phyloP scores from a whole-genome alignment of 2,113 vertebrate genomes.

The Notiomystis cincta region DNA sequence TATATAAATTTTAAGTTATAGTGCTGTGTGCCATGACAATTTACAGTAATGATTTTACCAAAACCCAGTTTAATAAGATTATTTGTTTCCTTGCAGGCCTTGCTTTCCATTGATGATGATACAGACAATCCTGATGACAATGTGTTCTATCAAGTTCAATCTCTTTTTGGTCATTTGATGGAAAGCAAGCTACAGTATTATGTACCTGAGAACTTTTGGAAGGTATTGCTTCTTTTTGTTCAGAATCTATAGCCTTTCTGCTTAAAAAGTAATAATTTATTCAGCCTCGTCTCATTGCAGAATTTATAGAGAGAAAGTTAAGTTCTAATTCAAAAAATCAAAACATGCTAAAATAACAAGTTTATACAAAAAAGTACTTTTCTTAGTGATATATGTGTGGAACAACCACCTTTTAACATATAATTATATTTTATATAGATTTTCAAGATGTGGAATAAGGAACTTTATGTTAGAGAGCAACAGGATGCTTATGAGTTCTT shows the following conservation, averaged over 20 bases:
- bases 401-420: not conserved
- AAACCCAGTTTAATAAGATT: not conserved
- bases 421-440: constrained; percentile 74
- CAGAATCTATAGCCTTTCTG: not conserved
- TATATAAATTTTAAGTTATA: not conserved
- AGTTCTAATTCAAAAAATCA: not conserved
- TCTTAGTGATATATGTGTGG: not conserved
- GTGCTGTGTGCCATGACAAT: not conserved
- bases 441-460: constrained; percentile 99
- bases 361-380: not conserved
- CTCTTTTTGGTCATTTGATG: constrained; percentile 97
- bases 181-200: constrained; percentile 99
- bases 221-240: constrained; percentile 79
- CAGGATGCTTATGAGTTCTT: constrained; percentile 99
- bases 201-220: constrained; percentile 98
- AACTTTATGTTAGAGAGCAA: constrained; percentile 94
- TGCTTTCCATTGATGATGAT: constrained; percentile 95
- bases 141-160: constrained; percentile 97
- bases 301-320: not conserved
- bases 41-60: not conserved
- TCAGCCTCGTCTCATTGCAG: not conserved
- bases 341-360: not conserved
- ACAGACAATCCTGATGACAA: constrained; percentile 96
- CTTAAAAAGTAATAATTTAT: not conserved
- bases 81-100: constrained; percentile 67